Base-by-base conservation (phyloP, 1,140 invertebrate species). In the Halictus rubicundus region DNA sequence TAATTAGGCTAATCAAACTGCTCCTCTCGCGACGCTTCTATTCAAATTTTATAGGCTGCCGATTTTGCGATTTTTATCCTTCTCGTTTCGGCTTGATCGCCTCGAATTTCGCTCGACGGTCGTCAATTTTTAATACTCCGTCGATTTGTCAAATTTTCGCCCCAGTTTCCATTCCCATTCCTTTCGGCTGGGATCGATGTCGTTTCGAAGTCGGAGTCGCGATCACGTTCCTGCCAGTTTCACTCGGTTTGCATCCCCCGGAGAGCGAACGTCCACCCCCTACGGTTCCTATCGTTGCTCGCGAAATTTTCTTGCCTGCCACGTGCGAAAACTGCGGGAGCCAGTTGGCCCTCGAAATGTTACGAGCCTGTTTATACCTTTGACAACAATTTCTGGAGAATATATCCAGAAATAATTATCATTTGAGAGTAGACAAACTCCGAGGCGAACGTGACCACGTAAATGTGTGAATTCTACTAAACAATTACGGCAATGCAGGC, bases 181-280 rank as follows among this genome's bases (percentile, higher is more conserved):
- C 49, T 52, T 52, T 52, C 3, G 49, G 49, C 49, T 21, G 49
- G 49, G 16, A 21, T 27, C 23, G 25, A 57, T 32, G 37, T 3
- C 9, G 61, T 49, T 27, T 19, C 46, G n/a, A 25, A 19, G n/a
- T 10, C 39, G 23, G 37, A 25, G 54, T 16, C 37, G 37, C 49
- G 73, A 68, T 68, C 73, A 32, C 73, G 73, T 68, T 27, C 63
- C n/a, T 68, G 19, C 16, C 21, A 59, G 23, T 75, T 75, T 42
- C 63, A 14, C 42, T 65, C 60, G 46, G 37, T 65, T 52, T 21
- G 71, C 61, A 32, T 75, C 73, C 73, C 72, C 23, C 0, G 63
- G 63, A 64, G 66, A 25, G 37, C 73, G 63, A 64, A 37, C 70
- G 70, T 63, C 70, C 59, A 37, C 69, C 42, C 37, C 10, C 8